Conservation (phyloP, 2,888 invertebrate species). For the Catocala sponsa region DNA sequence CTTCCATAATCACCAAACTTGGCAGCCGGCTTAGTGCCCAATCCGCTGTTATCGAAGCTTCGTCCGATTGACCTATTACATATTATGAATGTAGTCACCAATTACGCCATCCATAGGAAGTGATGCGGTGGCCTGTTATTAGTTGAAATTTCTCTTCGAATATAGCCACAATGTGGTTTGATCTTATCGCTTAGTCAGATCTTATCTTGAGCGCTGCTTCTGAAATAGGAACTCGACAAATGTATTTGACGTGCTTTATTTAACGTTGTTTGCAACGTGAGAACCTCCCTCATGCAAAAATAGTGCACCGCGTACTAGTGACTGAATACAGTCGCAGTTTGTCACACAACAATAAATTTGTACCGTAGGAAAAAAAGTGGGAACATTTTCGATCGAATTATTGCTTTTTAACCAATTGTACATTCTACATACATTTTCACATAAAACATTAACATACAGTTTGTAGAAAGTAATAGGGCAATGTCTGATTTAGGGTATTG, state of each 20-base stretch:
- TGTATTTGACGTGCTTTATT: neutral
- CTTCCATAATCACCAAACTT: slow-evolving; percentile 15
- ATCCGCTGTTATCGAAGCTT: slow-evolving; percentile 9
- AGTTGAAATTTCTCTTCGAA: neutral
- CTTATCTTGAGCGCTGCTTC: slow-evolving; percentile 4
- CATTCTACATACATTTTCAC: too few relatives aligned
- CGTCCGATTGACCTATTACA: slow-evolving; percentile 16
- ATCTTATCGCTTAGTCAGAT: neutral
- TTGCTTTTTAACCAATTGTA: too few relatives aligned
- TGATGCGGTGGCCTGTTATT: slow-evolving; percentile 1
- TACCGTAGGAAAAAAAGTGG: slow-evolving; percentile 20
- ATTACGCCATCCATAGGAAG: slow-evolving; percentile 12
- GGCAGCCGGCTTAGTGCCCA: slow-evolving; percentile 6
- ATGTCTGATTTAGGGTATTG: too few relatives aligned
- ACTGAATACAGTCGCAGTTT: slow-evolving; percentile 33
- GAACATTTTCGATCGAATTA: slow-evolving; percentile 8
- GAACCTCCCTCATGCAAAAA: slow-evolving; percentile 9
- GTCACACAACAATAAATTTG: slow-evolving; percentile 35
- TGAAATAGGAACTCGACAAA: slow-evolving; percentile 3
- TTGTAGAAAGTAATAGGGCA: slow-evolving; percentile 1
- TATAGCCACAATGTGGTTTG: neutral
- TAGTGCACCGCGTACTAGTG: slow-evolving; percentile 26
- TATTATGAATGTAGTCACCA: slow-evolving; percentile 10
- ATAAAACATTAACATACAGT: too few relatives aligned
- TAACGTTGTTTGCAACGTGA: slow-evolving; percentile 1